Conservation (phyloP, 2,113 vertebrate genomes). For the Malurus elegans region DNA sequence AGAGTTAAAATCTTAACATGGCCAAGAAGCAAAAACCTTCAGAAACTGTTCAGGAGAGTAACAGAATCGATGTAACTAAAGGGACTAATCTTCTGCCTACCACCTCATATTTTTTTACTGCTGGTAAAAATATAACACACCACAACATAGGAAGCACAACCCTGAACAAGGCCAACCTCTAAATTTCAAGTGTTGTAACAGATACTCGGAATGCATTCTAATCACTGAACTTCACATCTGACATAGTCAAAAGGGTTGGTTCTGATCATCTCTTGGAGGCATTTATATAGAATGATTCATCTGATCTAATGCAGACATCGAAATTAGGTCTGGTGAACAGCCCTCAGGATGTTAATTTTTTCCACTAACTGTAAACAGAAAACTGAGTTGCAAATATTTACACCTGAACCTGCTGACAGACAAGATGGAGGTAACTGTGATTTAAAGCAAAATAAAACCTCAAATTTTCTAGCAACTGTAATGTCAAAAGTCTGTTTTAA, state of each 20-base stretch:
- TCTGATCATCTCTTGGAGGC: neutral
- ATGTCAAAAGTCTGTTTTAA: neutral
- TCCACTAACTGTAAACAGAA: neutral
- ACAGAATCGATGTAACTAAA: neutral
- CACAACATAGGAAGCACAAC: neutral
- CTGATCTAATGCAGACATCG: neutral
- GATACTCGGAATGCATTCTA: neutral
- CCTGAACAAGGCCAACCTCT: neutral
- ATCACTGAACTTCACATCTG: neutral
- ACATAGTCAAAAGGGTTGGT: neutral
- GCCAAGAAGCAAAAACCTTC: neutral
- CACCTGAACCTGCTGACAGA: neutral
- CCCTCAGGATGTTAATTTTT: neutral
- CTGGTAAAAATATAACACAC: neutral
- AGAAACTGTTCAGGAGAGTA: neutral
- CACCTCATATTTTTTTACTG: neutral
- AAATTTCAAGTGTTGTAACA: neutral
- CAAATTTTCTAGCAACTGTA: neutral
- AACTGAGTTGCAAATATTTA: neutral
- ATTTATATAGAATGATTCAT: conserved; percentile 8
- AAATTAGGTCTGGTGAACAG: neutral
- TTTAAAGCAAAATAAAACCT: neutral
- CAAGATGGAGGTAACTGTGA: neutral
- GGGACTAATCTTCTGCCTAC: neutral
- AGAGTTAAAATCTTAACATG: neutral